Conservation (phyloP, 2,113 vertebrate genomes). For the Lonchura striata region DNA sequence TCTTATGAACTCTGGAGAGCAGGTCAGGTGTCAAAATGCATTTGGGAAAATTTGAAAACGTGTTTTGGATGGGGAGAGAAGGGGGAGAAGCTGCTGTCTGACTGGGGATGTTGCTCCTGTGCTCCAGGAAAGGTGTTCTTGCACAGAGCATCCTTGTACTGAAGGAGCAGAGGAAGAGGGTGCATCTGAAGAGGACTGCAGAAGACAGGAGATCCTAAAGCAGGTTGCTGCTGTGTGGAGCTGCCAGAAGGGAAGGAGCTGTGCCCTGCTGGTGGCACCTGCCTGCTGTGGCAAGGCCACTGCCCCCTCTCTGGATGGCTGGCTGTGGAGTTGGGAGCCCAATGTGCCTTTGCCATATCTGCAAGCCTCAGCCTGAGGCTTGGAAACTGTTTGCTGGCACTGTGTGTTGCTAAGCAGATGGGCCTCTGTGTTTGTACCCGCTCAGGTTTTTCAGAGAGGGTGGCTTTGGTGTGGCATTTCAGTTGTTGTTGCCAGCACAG, state of each 20-base stretch:
- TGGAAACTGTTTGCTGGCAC: constrained; percentile 39
- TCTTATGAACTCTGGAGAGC: not conserved
- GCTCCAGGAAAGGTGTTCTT: not conserved
- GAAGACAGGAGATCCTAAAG: accelerated
- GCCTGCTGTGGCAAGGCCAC: not conserved
- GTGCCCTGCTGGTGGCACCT: not conserved
- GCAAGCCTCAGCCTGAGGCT: not conserved
- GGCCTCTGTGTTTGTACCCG: constrained; percentile 14
- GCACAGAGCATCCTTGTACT: not conserved
- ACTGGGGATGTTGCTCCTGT: not conserved
- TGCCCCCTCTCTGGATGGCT: not conserved
- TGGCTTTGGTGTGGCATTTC: constrained; percentile 39
- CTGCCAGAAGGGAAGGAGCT: not conserved
- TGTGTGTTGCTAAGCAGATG: constrained; percentile 59
- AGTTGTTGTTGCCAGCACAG: not conserved
- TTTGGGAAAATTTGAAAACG: not conserved
- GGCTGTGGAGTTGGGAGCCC: not conserved
- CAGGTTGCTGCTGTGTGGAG: not conserved
- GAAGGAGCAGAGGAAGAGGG: not conserved
- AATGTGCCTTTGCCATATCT: not conserved
- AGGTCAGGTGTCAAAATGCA: not conserved
- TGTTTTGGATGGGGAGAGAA: not conserved
- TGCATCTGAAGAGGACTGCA: not conserved
- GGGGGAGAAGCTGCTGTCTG: not conserved
- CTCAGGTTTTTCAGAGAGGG: not conserved